Base-by-base conservation (phyloP, 2,113 vertebrate species). In the Syrrhaptes paradoxus region DNA sequence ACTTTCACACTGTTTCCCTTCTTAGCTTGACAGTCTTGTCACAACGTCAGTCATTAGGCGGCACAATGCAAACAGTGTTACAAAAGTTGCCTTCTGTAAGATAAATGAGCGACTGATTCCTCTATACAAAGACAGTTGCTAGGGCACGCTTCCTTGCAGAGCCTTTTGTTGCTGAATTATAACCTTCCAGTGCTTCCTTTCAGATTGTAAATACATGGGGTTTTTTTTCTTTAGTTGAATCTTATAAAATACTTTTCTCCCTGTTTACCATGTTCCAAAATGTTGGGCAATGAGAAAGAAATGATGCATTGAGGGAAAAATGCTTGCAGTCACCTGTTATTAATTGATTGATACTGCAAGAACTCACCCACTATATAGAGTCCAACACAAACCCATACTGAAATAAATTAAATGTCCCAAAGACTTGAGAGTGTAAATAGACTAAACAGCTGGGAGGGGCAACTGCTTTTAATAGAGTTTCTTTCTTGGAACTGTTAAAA, bases 51-150 rank as follows among this genome's bases (percentile, higher is more conserved):
- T 98, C 96, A 92, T 95, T 90, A 94, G 93, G 95, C 88, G 96
- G 90, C 95, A 97, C 96, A 98, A 96, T 94, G 93, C 92, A 95
- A 96, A 97, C 94, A 94, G 90, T 96, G 79, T 97, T 97, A 97
- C 97, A 97, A 95, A 97, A 97, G 97, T 96, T 97, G 97, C 97
- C 95, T 97, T 96, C 97, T 95, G 91, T 91, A 98, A 98, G 97
- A 98, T 98, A 97, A 98, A 98, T 6, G 96, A 98, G 96, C 6
- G 26, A 75, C 96, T 92, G 94, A 97, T 95, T 96, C 88, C 91
- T 83, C 93, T 89, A 95, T 73, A 97, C 94, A 97, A 97, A 98
- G 96, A 95, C 95, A 98, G 97, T 97, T 97, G 97, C 98, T 96
- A 98, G 92, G 96, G 84, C 97, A 95, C 97, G 96, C 97, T 98